Conservation (phyloP, 2,888 invertebrate genomes). For the Drosophila lacicola region DNA sequence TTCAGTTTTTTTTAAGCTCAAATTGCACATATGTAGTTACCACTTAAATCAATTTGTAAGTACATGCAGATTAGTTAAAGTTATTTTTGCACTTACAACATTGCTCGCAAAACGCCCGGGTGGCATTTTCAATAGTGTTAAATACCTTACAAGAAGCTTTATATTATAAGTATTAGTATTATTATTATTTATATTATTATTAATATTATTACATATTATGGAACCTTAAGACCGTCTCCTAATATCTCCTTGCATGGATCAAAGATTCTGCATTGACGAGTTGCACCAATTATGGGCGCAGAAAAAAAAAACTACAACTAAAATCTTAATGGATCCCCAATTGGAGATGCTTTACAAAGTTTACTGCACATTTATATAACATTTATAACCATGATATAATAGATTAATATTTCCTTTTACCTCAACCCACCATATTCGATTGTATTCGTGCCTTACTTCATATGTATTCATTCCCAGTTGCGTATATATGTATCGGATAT, state of each 20-base stretch:
- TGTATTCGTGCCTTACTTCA: conserved; percentile 1
- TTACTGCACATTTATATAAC: conserved; percentile 9
- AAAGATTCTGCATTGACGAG: conserved; percentile 9
- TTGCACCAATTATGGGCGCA: not conserved
- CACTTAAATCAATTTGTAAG: conserved; percentile 29
- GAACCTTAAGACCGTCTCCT: conserved; percentile 57
- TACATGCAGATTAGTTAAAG: conserved; percentile 33
- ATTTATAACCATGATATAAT: conserved; percentile 7
- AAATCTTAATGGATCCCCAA: conserved; percentile 9
- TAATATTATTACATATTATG: conserved; percentile 30
- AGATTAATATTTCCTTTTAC: not conserved
- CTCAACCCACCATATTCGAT: not conserved
- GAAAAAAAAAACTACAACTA: conserved; percentile 10
- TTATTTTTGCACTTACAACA: conserved; percentile 17
- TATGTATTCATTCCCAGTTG: conserved; percentile 18
- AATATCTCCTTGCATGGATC: conserved; percentile 13
- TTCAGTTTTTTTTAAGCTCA: conserved; percentile 54
- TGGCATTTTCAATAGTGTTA: not conserved
- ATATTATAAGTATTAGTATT: conserved; percentile 1
- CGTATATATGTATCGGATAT: conserved; percentile 6
- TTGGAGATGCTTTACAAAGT: conserved; percentile 20
- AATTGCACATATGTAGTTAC: conserved; percentile 62
- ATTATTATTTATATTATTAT: not conserved
- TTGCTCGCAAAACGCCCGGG: not conserved
- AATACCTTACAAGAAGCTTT: conserved; percentile 2